Evolutionary conservation across 1,140 invertebrate species (phyloP), one percentile per base, ranked within the genome.

Genomic region (Drosophila sp.): DNA sequence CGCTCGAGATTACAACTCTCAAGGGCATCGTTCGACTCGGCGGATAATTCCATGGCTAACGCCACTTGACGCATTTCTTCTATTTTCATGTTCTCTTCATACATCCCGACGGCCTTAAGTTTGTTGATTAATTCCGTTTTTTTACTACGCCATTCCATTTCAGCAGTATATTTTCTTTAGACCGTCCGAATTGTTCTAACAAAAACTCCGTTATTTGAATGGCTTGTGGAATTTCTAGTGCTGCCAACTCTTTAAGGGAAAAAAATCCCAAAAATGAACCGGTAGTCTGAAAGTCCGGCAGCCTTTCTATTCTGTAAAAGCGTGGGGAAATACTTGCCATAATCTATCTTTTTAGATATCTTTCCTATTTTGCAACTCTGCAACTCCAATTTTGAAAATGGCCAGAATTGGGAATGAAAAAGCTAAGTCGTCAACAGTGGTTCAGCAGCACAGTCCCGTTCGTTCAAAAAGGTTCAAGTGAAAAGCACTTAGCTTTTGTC

Each of bases 31-130:
- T 6, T 7, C 2, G 58, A 29, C 3, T 0, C 11, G 7, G 14
- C n/a, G 0, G 86, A 90, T 29, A 59, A 27, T 21, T 90, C 46
- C 43, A 90, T 50, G 6, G 48, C 89, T 2, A 58, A 46, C 0
- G 64, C 78, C 13, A 89, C 1, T 34, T 83, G 64, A 0, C 46
- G 50, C 83, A 90, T 90, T 36, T 90, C 89, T 1, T 72, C 72
- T 0, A 80, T 7, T 0, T 66, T 29, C 87, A 90, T 90, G 8
- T 50, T 74, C 0, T 76, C 69, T 11, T 90, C 87, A n/a, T 82
- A 90, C 6, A 76, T 50, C 6, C 87, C 87, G 3, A 73, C 72
- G 38, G 13, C 50, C 36, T 51, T 70, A 0, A 87, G 70, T 0
- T 61, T 4, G 5, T 67, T 7, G 0, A 46, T 32, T 7, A 89